Evolutionary conservation across 2,888 invertebrate genomes (phyloP), one percentile per base, ranked within the genome.

Genomic region (Scaeva pyrastri): DNA sequence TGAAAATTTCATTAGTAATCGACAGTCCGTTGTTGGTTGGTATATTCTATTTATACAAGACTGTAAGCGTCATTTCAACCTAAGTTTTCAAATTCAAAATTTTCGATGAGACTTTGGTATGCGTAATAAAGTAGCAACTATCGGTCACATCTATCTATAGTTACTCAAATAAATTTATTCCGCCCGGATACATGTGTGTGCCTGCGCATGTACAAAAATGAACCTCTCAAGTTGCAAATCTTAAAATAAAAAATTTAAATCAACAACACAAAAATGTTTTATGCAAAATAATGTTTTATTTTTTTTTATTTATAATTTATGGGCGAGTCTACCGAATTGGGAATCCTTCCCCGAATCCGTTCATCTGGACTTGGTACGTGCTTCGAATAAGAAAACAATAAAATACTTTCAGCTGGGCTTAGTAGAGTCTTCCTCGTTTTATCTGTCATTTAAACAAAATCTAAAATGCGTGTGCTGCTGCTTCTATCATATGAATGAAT

Each of bases 101-200:
- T 39, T 50, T 50, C n/a, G 52, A 21, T 52, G 36, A 52, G 21
- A 41, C 26, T 71, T 23, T 75, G 52, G 72, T 56, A 80, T 77
- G 85, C 85, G 85, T 85, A 85, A 77, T 80, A 56, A 80, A 80
- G 80, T 77, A 81, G 81, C 71, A 48, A 80, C 26, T 56, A 62
- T 73, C 76, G 19, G 45, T 72, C 72, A 55, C 66, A 76, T 71
- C 75, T 64, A 41, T 41, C 2, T 58, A 14, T 2, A 7, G 5
- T 8, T 50, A 71, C 41, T 36, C 31, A 31, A 70, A 73, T 80
- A 55, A 85, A 81, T 77, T 70, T 80, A 85, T 85, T 85, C 85
- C 62, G 76, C 85, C 81, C 85, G 85, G 85, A 85, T 85, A 85
- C 73, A 72, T 55, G 50, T n/a, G 11, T 23, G 8, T 52, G 23